Evolutionary conservation across 2,797 vertebrate genomes (phyloP).

Genomic region (Apogon talboti): DNA sequence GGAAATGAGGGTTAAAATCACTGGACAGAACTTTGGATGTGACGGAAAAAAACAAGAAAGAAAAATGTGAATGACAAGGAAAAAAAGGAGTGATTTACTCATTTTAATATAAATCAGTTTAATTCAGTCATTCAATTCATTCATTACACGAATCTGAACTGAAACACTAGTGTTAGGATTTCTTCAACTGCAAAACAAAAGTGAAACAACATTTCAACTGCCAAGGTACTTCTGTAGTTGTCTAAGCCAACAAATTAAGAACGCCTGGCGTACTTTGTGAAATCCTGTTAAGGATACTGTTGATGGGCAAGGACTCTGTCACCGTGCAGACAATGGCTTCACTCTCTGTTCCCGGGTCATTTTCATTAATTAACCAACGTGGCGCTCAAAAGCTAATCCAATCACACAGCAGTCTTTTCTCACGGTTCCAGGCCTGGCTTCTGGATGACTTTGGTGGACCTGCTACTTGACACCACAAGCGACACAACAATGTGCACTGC

Average conservation of each 20-base stretch:
- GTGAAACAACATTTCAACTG: slow-evolving; percentile 53
- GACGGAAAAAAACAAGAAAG: slow-evolving; percentile 2
- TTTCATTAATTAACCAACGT: slow-evolving; percentile 83
- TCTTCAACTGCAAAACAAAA: slow-evolving; percentile 40
- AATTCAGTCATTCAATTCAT: too few species aligned
- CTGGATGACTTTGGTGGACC: slow-evolving; percentile 70
- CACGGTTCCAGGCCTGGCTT: slow-evolving; percentile 73
- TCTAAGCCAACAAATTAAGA: slow-evolving; percentile 79
- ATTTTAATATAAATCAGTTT: too few species aligned
- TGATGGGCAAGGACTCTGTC: slow-evolving; percentile 77
- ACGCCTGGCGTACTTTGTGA: slow-evolving; percentile 77
- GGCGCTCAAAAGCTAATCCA: slow-evolving; percentile 82
- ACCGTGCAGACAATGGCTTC: slow-evolving; percentile 74
- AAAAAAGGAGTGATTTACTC: too few species aligned
- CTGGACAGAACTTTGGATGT: slow-evolving; percentile 9
- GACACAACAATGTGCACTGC: slow-evolving; percentile 64
- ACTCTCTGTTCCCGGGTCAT: slow-evolving; percentile 75
- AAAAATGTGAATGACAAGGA: slow-evolving; percentile 22
- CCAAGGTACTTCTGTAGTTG: slow-evolving; percentile 49
- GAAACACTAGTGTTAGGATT: slow-evolving; percentile 51
- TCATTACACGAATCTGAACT: slow-evolving; percentile 31
- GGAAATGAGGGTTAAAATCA: slow-evolving; percentile 43
- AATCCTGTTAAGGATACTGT: slow-evolving; percentile 81
- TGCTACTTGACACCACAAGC: slow-evolving; percentile 61
- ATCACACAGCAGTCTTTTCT: slow-evolving; percentile 78